Base-by-base conservation (phyloP, 2,888 invertebrate genomes). In the Nasonia oneida region DNA sequence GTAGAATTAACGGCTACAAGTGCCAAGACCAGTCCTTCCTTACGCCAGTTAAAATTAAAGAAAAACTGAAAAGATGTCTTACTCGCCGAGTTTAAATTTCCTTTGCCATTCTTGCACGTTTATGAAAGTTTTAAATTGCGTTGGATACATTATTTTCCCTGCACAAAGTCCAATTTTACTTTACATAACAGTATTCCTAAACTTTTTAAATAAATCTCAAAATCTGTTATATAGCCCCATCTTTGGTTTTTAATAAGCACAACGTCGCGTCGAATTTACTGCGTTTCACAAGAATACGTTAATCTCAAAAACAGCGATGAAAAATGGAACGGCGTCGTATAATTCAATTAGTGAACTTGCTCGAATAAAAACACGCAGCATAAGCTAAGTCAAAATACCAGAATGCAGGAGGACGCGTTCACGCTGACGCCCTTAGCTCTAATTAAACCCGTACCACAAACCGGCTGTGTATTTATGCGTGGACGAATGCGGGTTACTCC, bases 391-490 rank as follows among this genome's bases (percentile, higher is more conserved):
- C 8, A 10, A 64, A 64, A 64, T n/a, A 23, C 12, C 29, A 64
- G 18, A 64, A 64, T 64, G 64, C 64, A 64, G 12, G 42, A 39
- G 42, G 39, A 39, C 39, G 6, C 39, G 39, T 71, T 71, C 71
- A 4, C n/a, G 12, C 42, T n/a, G 10, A 10, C 42, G n/a, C 10
- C 12, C 74, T 64, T 64, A 74, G 61, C 64, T 81, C 61, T 74
- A 81, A 81, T 74, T 81, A 81, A 81, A 81, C 74, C n/a, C 81
- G 33, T 61, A 74, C 29, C 80, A 37, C 29, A 23, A 12, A 8
- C 10, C 12, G 18, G 29, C 42, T 61, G 64, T 64, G 57, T 81
- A 74, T 64, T 81, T 74, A 81, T 81, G 61, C 61, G 61, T 47
- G 61, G 61, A 10, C n/a, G 33, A 81, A 81, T 81, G 74, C 81